A percentile compares a stretch with the other conserved stretches of the same genome.
Evolutionary conservation across 2,113 vertebrate species (phyloP).

Genomic region (Nibea coibor): DNA sequence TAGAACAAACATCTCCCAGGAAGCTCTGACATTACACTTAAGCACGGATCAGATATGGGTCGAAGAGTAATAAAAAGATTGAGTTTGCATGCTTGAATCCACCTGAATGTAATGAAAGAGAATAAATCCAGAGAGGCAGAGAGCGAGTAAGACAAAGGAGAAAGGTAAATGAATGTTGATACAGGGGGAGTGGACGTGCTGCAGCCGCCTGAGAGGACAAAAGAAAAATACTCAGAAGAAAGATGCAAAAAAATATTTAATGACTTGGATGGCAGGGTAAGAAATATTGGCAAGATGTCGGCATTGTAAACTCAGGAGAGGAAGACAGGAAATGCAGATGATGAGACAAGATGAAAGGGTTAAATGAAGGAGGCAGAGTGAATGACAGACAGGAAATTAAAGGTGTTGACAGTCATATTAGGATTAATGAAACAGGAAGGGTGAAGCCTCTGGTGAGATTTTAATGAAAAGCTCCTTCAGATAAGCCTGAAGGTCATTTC

Average conservation of each 20-base stretch:
- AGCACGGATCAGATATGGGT: neutral
- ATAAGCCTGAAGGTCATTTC: constrained; percentile 27
- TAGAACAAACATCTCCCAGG: neutral
- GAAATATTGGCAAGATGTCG: neutral
- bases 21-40: neutral
- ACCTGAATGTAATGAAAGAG: too few relatives aligned
- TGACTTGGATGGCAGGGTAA: neutral
- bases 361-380: constrained; percentile 15
- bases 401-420: constrained; percentile 26
- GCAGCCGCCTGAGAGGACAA: neutral
- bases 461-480: constrained; percentile 25
- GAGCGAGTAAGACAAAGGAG: neutral
- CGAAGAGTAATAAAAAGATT: neutral
- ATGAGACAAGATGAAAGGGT: constrained; percentile 10
- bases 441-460: neutral
- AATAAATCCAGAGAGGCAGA: neutral
- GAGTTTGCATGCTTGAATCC: neutral
- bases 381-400: constrained; percentile 54
- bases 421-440: constrained; percentile 26
- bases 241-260: neutral
- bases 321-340: neutral
- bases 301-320: neutral
- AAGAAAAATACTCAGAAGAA: neutral
- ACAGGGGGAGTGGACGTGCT: neutral
- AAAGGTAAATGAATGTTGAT: neutral